phyloP scores from a whole-genome alignment of 2,888 invertebrate species.

The Leucophora obtusa region DNA sequence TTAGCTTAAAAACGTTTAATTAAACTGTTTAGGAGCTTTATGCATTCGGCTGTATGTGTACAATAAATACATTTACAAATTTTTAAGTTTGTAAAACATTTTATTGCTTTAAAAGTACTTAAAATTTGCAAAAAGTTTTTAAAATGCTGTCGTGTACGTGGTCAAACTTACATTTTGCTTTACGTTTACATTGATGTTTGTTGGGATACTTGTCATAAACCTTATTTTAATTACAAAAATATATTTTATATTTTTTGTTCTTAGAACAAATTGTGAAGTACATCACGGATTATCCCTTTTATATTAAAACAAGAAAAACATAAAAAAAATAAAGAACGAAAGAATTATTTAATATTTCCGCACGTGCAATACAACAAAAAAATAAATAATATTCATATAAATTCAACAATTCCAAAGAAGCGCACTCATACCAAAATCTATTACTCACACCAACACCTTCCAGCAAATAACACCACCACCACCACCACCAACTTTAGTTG shows the following conservation, averaged over 20 bases:
- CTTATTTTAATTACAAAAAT: background rate
- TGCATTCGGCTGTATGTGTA: no score
- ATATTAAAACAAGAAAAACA: constrained; percentile 39
- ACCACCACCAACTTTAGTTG: no score
- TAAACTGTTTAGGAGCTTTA: no score
- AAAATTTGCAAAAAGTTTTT: no score
- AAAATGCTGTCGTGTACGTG: no score
- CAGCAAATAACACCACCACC: constrained; percentile 19
- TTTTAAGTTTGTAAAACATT: no score
- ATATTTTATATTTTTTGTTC: constrained; percentile 6
- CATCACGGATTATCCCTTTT: constrained; percentile 49
- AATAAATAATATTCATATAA: no score
- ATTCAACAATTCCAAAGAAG: background rate
- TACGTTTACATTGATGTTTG: no score
- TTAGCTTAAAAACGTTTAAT: no score
- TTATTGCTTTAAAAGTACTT: no score
- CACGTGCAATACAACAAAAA: constrained; percentile 48
- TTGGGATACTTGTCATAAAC: background rate
- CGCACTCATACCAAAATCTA: constrained; percentile 22
- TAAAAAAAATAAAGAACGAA: constrained; percentile 1
- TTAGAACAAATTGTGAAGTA: constrained; percentile 40
- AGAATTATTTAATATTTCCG: constrained; percentile 55
- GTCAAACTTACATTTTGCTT: no score
- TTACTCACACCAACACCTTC: constrained; percentile 51
- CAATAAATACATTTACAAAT: no score